Percentiles rank a stretch among this genome's conserved stretches.
Evolutionary conservation across 2,797 vertebrate species (phyloP).

Genomic region (Diceros bicornis): DNA sequence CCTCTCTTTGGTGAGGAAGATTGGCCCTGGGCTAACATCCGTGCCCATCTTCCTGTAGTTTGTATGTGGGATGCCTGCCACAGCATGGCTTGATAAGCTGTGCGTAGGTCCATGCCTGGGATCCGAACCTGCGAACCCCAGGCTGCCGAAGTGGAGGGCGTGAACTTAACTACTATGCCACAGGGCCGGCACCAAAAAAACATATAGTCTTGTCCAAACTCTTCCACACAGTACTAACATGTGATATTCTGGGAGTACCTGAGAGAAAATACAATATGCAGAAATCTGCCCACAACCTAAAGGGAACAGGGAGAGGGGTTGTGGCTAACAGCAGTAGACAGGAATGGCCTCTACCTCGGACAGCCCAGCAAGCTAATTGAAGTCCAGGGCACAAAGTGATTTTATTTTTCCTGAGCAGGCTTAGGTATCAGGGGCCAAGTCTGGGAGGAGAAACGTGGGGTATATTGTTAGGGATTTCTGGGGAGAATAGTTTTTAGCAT

Average conservation of each 20-base stretch:
- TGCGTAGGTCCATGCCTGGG: no score
- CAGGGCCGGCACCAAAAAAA: no score
- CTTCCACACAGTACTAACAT: not conserved
- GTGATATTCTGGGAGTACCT: not conserved
- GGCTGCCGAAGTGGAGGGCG: no score
- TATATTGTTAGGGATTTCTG: not conserved
- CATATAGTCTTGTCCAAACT: not conserved
- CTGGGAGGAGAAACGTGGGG: not conserved
- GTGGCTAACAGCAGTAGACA: not conserved
- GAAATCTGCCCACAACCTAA: not conserved
- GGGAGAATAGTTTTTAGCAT: constrained; percentile 6
- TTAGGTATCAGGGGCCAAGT: not conserved
- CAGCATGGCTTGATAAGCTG: no score
- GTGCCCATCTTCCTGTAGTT: no score
- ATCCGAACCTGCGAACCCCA: no score
- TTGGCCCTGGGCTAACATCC: no score
- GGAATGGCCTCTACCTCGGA: not conserved
- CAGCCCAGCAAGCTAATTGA: not conserved
- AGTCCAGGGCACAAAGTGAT: not conserved
- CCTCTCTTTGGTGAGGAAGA: no score
- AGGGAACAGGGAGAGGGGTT: not conserved
- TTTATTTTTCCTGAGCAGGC: not conserved
- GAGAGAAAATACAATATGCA: not conserved
- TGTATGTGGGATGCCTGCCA: no score
- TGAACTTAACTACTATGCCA: no score